These are phyloP conservation scores for Stenopsyche tienmushanensis DNA, from an alignment of 1,140 invertebrate genomes.

Conservation along the genomic window DNA sequence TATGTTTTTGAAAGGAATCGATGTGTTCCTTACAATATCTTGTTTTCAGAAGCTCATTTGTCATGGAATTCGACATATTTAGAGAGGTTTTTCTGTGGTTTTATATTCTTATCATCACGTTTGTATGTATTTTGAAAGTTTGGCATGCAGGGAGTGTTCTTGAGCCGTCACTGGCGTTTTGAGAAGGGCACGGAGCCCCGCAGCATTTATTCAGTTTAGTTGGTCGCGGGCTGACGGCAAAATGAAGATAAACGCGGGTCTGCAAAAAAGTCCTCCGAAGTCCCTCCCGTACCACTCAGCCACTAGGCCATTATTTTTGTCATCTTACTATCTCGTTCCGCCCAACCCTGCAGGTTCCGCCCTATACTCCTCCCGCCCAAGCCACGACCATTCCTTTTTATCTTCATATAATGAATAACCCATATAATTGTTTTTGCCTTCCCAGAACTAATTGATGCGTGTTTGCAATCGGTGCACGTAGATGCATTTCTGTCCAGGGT, in stretches of 20 bases:
- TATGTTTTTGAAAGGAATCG: too few relatives aligned
- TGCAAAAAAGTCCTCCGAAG: conserved; percentile 18
- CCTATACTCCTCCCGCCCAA: neutral
- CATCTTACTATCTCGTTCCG: neutral
- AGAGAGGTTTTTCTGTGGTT: too few relatives aligned
- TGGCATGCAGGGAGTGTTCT: too few relatives aligned
- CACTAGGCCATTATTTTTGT: conserved; percentile 3
- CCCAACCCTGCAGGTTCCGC: neutral
- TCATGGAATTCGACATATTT: too few relatives aligned
- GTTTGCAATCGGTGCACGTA: neutral
- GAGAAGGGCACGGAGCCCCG: neutral
- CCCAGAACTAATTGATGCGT: neutral
- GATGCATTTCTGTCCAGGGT: too few relatives aligned
- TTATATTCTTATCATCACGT: too few relatives aligned
- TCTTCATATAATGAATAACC: too few relatives aligned
- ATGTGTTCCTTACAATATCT: too few relatives aligned
- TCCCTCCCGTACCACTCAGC: conserved; percentile 4
- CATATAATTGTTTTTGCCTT: neutral
- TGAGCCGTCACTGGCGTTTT: neutral
- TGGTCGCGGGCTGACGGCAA: conserved; percentile 16
- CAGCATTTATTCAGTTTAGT: conserved; percentile 31
- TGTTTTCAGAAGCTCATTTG: too few relatives aligned
- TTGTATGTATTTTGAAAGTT: too few relatives aligned
- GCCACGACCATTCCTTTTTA: too few relatives aligned
- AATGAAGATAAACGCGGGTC: conserved; percentile 24